Percentiles rank a stretch among this genome's conserved stretches.
phyloP scores from a whole-genome alignment of 2,797 vertebrate species.

The Decapterus maruadsi region DNA sequence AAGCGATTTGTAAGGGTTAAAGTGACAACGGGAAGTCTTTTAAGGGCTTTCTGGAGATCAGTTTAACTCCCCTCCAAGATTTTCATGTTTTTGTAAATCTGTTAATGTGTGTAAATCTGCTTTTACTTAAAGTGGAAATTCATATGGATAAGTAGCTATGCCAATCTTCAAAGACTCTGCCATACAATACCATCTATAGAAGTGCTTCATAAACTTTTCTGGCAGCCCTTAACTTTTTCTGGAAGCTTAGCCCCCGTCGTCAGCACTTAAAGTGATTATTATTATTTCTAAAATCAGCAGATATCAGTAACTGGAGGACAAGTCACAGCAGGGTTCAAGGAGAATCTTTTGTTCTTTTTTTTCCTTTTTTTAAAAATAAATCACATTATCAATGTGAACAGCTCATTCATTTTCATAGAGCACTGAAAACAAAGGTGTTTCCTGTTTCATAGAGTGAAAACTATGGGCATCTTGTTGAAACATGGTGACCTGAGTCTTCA shows the following conservation, averaged over 20 bases:
- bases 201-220: too few species aligned
- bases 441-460: not conserved
- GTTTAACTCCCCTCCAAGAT: constrained; percentile 1
- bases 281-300: not conserved
- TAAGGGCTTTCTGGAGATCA: not conserved
- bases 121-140: not conserved
- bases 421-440: not conserved
- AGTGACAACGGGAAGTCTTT: constrained; percentile 3
- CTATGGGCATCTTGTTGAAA: not conserved
- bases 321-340: not conserved
- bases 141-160: not conserved
- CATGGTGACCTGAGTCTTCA: not conserved
- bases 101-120: not conserved
- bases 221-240: too few species aligned
- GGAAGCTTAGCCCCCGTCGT: not conserved
- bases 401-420: not conserved
- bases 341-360: not conserved
- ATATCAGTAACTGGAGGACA: too few species aligned
- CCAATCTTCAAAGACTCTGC: not conserved
- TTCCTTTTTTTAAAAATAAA: not conserved
- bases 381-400: not conserved
- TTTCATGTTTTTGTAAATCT: constrained; percentile 22
- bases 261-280: not conserved
- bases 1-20: constrained; percentile 3
- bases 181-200: not conserved